A percentile compares a stretch with the other conserved stretches of the same genome.
phyloP scores from a whole-genome alignment of 2,888 invertebrate species.

The Nebria brevicollis region DNA sequence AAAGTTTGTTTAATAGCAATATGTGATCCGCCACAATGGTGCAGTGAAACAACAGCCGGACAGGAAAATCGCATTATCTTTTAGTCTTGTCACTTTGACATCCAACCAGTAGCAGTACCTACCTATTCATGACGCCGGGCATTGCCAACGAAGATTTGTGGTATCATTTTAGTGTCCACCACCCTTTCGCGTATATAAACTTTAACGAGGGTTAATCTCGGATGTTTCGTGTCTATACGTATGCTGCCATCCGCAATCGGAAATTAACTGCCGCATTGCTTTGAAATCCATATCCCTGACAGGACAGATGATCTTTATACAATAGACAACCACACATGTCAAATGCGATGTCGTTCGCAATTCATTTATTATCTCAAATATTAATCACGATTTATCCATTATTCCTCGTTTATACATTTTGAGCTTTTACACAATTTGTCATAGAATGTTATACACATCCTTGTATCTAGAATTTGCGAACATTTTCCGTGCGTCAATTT shows the following conservation, averaged over 20 bases:
- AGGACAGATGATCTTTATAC: background rate
- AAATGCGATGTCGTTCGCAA: background rate
- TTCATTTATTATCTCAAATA: too few species aligned
- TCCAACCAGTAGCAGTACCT: background rate
- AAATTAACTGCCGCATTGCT: background rate
- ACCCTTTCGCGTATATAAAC: slow-evolving; percentile 1
- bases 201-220: slow-evolving; percentile 19
- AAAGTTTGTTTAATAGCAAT: background rate
- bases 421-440: too few species aligned
- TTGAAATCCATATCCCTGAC: background rate
- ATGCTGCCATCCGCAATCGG: slow-evolving; percentile 5
- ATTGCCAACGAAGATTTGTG: background rate
- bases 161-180: background rate
- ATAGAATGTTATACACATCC: too few species aligned
- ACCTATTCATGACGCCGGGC: background rate
- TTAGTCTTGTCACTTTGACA: slow-evolving; percentile 3
- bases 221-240: slow-evolving; percentile 4
- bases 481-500: too few species aligned
- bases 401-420: too few species aligned
- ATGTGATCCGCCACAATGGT: slow-evolving; percentile 2
- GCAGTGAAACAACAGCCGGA: background rate
- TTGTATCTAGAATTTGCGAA: too few species aligned
- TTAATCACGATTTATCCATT: too few species aligned
- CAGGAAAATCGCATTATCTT: slow-evolving; percentile 21
- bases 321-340: background rate